Conservation (phyloP, 2,113 vertebrate species). For the Brachirus orientalis region DNA sequence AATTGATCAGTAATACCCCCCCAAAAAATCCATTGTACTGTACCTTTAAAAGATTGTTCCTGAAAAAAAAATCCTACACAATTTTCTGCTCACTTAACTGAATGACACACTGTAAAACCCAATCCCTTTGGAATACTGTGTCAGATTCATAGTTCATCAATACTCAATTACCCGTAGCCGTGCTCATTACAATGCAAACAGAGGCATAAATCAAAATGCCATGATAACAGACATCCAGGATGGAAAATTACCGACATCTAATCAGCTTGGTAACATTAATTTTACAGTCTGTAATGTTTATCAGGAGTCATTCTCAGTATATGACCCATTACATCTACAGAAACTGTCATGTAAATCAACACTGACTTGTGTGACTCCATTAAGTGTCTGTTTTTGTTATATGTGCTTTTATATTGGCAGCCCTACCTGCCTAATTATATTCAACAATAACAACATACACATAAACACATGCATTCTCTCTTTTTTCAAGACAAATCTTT, state of each 20-base stretch:
- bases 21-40: neutral
- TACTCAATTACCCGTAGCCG: conserved; percentile 28
- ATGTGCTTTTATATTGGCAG: neutral
- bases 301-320: neutral
- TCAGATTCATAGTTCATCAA: conserved; percentile 32
- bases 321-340: neutral
- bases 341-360: neutral
- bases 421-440: conserved; percentile 4
- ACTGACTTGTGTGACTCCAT: neutral
- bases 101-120: conserved; percentile 26
- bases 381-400: neutral
- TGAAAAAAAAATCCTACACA: neutral
- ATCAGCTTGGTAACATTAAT: neutral
- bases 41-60: conserved; percentile 2
- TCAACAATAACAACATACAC: conserved; percentile 12
- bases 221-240: neutral
- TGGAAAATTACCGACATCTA: neutral
- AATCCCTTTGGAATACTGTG: conserved; percentile 22
- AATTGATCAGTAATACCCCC: too few relatives aligned
- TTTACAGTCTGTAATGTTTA: neutral
- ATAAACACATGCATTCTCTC: conserved; percentile 6
- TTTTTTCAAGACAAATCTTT: conserved; percentile 61
- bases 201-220: conserved; percentile 34
- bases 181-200: conserved; percentile 38
- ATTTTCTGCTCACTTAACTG: conserved; percentile 24